Evolutionary conservation across 2,888 invertebrate genomes (phyloP).

Genomic region (Unio delphinus): DNA sequence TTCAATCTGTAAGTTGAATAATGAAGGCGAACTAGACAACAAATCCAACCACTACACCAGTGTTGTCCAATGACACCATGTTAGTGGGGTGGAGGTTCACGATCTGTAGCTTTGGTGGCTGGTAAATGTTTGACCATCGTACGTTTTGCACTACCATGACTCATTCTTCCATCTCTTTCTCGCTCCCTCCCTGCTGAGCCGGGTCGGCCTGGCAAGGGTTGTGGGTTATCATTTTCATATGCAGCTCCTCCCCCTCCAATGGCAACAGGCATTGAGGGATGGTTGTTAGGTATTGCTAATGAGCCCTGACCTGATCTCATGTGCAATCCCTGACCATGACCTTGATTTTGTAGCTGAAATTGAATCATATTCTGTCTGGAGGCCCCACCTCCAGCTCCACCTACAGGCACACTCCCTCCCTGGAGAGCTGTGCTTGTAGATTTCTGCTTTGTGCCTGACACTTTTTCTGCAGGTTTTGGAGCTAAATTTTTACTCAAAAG

Average conservation of each 20-base stretch:
- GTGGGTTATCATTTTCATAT: constrained; percentile 37
- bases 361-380: constrained; percentile 25
- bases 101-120: constrained; percentile 60
- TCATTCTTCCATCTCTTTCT: constrained; percentile 45
- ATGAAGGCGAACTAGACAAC: no score
- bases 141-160: constrained; percentile 62
- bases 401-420: constrained; percentile 11
- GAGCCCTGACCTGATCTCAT: constrained; percentile 15
- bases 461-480: constrained; percentile 25
- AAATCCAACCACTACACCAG: no score
- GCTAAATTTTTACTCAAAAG: constrained; percentile 24
- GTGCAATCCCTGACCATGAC: constrained; percentile 27
- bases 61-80: no score
- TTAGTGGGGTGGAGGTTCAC: constrained; percentile 65
- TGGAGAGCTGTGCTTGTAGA: constrained; percentile 12
- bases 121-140: constrained; percentile 67
- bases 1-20: no score
- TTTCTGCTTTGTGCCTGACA: constrained; percentile 30
- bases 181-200: constrained; percentile 34
- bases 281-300: constrained; percentile 14
- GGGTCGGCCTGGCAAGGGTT: constrained; percentile 44
- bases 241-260: constrained; percentile 39
- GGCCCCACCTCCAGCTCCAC: constrained; percentile 5
- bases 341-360: constrained; percentile 30
- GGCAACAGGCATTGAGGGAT: constrained; percentile 33